Percentiles rank a stretch among this genome's conserved stretches.
These are phyloP conservation scores for Burhinus oedicnemus DNA, from an alignment of 2,113 vertebrate genomes.

Conservation along the genomic window DNA sequence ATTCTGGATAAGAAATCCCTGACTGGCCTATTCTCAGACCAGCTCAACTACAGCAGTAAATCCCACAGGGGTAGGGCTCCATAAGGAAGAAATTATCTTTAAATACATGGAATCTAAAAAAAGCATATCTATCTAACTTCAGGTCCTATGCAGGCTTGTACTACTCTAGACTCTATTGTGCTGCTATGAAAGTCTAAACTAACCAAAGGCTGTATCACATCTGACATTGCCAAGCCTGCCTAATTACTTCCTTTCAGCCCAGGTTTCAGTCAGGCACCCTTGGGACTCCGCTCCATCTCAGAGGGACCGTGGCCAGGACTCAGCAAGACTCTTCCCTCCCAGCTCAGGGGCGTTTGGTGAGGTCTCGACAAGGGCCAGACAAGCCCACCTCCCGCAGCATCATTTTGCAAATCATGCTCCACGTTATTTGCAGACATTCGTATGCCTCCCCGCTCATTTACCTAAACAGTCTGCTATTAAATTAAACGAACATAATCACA, in stretches of 20 bases:
- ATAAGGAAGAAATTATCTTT: background rate
- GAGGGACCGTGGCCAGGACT: background rate
- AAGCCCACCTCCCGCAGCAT: background rate
- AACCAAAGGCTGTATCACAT: background rate
- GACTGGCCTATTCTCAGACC: background rate
- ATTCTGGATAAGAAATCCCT: background rate
- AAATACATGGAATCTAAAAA: background rate
- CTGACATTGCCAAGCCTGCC: background rate
- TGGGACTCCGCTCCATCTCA: background rate
- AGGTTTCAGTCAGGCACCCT: background rate
- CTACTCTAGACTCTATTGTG: background rate
- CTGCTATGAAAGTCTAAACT: background rate
- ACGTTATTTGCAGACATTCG: background rate
- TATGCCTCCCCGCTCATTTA: constrained; percentile 45
- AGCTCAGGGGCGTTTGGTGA: background rate
- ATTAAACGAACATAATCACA: constrained; percentile 33
- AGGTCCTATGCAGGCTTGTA: background rate
- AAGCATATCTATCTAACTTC: background rate
- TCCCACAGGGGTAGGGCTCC: background rate
- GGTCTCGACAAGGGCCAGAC: background rate
- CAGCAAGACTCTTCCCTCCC: background rate
- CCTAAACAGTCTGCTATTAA: constrained; percentile 46
- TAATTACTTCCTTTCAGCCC: background rate
- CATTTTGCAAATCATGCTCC: background rate
- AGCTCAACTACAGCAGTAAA: background rate